Base-by-base conservation (phyloP, 2,113 vertebrate species). In the Ceyx margarethae region DNA sequence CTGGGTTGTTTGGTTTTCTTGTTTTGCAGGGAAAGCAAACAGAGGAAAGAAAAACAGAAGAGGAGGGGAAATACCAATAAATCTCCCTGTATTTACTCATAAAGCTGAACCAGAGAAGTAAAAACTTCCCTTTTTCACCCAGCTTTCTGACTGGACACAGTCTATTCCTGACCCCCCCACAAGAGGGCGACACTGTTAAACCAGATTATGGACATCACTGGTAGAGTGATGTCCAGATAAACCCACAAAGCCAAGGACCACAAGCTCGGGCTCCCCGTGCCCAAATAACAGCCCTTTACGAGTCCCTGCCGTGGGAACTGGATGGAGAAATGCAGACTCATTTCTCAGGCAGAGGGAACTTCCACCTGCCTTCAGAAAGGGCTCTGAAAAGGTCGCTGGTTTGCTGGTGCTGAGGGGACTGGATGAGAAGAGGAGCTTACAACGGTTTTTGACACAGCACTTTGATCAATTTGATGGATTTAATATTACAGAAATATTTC, bases 401-500 rank as follows among this genome's bases (percentile, higher is more conserved):
- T 95, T 83, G 83, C 83, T 87, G 71, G 75, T 62, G n/a, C 76
- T 31, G 77, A 94, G 87, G 83, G 93, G 90, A 86, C 42, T 85
- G 94, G 97, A 85, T 96, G 89, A 96, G 95, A 91, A 97, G 95
- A 94, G 92, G 90, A 72, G 14, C 95, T 97, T 95, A 94, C 96
- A 96, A 95, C 87, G 3, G 50, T 95, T 97, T 96, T 91, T 97
- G 97, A 97, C 97, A 97, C 65, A 5, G 46, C 87, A 53, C 97
- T 97, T 96, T 96, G 97, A 97, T 97, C 97, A 97, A 96, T 95
- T 94, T 97, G 97, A 97, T 0, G 74, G 95, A 95, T 97, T 98
- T 97, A 97, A 97, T 97, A 98, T 98, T 97, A 97, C 93, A 96
- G 97, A 97, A 97, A 98, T 97, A 97, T 97, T 97, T 97, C 97